Conservation (phyloP, 2,797 vertebrate genomes). For the Thripadectes ignobilis region DNA sequence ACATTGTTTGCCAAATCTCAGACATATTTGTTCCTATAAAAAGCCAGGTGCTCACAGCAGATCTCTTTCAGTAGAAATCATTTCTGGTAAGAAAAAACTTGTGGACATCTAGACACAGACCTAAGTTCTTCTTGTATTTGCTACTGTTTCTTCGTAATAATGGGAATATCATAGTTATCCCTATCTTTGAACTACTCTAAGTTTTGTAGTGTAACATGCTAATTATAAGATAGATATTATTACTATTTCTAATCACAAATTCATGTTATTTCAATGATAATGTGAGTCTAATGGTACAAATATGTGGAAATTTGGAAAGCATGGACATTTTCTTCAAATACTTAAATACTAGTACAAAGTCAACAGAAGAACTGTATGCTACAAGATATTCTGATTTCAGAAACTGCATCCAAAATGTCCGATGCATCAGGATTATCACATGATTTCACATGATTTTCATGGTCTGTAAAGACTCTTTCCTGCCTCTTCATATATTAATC, state of each 20-base stretch:
- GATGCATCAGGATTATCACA: not conserved
- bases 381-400: not conserved
- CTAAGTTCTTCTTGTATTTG: not conserved
- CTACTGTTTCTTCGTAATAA: not conserved
- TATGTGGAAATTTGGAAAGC: not conserved
- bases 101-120: not conserved
- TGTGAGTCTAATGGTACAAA: not conserved
- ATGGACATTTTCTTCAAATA: not conserved
- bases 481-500: not conserved
- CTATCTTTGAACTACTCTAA: not conserved
- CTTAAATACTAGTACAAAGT: not conserved
- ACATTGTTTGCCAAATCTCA: not conserved
- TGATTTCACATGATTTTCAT: not conserved
- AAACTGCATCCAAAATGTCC: not conserved
- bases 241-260: not conserved
- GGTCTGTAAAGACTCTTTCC: not conserved
- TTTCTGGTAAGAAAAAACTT: not conserved
- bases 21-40: not conserved
- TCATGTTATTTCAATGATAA: not conserved
- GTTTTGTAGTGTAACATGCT: not conserved
- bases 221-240: not conserved
- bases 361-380: not conserved
- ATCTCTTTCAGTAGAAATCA: not conserved
- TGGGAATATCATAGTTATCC: not conserved
- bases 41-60: not conserved